These are phyloP conservation scores for Hormaphis cornu DNA, from an alignment of 1,140 invertebrate genomes.

Conservation along the genomic window DNA sequence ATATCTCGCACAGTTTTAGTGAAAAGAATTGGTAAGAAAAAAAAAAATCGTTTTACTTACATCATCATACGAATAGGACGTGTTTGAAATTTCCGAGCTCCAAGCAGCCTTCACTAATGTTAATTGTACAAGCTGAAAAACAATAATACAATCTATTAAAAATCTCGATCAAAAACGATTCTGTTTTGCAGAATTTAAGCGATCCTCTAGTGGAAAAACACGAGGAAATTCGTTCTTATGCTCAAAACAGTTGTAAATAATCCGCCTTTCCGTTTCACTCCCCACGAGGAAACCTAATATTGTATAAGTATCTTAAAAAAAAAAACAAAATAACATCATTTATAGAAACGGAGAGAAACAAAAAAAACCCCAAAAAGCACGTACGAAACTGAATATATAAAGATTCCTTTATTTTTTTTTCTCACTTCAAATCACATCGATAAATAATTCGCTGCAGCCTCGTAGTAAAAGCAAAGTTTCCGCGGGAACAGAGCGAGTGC, in stretches of 20 bases:
- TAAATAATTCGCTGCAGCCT: not conserved
- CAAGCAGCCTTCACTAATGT: not conserved
- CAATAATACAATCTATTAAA: not conserved
- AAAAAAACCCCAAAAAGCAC: not conserved
- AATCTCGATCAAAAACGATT: too few relatives aligned
- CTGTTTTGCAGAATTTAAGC: too few relatives aligned
- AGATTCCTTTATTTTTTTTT: too few relatives aligned
- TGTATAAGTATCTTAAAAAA: too few relatives aligned
- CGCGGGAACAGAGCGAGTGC: not conserved
- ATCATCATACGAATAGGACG: not conserved
- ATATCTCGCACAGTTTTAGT: too few relatives aligned
- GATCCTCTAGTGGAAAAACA: too few relatives aligned
- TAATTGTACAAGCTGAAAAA: conserved; percentile 10
- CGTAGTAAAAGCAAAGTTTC: not conserved
- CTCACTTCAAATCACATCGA: not conserved
- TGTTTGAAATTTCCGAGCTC: not conserved
- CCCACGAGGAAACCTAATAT: too few relatives aligned
- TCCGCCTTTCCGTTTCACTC: too few relatives aligned
- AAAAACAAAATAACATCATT: not conserved
- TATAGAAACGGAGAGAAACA: not conserved
- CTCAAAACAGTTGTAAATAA: too few relatives aligned
- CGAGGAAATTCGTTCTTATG: too few relatives aligned
- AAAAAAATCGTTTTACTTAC: conserved; percentile 26
- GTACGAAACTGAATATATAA: too few relatives aligned
- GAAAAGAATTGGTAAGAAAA: too few relatives aligned